Evolutionary conservation across 1,140 invertebrate genomes (phyloP).

Genomic region (Leptinotarsa undecemlineata): DNA sequence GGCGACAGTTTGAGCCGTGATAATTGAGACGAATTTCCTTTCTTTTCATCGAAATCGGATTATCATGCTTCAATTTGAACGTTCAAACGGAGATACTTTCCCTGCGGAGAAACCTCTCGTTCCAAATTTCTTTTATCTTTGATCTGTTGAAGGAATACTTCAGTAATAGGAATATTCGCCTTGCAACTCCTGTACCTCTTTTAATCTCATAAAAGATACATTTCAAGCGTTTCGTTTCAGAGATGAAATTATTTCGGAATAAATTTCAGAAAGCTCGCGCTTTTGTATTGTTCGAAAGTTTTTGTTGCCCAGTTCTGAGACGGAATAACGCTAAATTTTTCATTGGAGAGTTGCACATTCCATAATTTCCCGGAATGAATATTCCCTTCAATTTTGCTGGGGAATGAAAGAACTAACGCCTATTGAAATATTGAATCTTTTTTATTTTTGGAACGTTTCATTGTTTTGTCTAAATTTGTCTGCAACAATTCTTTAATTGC

Average conservation of each 20-base stretch:
- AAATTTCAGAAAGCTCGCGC: background rate
- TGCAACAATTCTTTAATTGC: too few relatives aligned
- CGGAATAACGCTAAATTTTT: background rate
- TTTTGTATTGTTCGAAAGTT: slow-evolving; percentile 5
- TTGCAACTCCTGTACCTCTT: slow-evolving; percentile 9
- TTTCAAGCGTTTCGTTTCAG: slow-evolving; percentile 1
- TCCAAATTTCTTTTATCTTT: slow-evolving; percentile 15
- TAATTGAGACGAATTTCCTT: background rate
- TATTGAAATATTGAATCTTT: too few relatives aligned
- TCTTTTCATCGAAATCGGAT: background rate
- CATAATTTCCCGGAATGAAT: background rate
- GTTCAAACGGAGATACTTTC: background rate
- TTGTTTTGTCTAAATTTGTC: too few relatives aligned
- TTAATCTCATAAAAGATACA: slow-evolving; percentile 8
- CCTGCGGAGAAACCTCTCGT: background rate
- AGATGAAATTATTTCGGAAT: slow-evolving; percentile 7
- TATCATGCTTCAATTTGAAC: background rate
- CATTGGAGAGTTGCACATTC: background rate
- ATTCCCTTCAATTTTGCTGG: background rate
- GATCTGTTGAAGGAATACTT: slow-evolving; percentile 17
- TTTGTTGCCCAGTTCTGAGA: background rate
- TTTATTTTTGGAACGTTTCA: too few relatives aligned
- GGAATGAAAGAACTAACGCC: background rate
- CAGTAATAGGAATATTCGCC: slow-evolving; percentile 13
- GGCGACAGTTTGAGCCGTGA: too few relatives aligned